Evolutionary conservation across 30 jellyfish, hydroid and myxozoan genomes (phyloP).

Genomic region (Turritopsis rubra): DNA sequence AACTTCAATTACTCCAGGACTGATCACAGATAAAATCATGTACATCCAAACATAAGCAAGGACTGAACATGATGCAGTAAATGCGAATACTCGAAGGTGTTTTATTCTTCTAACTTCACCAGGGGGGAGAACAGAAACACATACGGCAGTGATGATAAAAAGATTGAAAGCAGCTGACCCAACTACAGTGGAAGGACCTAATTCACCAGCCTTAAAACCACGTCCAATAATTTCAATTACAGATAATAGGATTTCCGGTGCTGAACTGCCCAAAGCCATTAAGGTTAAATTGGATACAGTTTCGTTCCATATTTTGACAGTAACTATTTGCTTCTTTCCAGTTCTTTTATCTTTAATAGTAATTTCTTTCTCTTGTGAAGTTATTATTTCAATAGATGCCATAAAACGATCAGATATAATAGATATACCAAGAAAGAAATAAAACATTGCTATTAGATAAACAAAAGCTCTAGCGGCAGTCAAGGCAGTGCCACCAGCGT

Average conservation of each 20-base stretch:
- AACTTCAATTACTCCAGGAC: slow-evolving; percentile 88
- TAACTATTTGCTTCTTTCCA: slow-evolving; percentile 73
- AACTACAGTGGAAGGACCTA: slow-evolving; percentile 97
- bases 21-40: slow-evolving; percentile 68
- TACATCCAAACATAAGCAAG: slow-evolving; percentile 97
- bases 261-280: slow-evolving; percentile 98
- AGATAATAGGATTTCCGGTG: slow-evolving; percentile 95
- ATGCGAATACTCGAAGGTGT: slow-evolving; percentile 89
- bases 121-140: slow-evolving; percentile 87
- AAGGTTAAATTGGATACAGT: slow-evolving; percentile 93
- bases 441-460: slow-evolving; percentile 80
- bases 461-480: slow-evolving; percentile 91
- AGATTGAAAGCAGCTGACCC: slow-evolving; percentile 99
- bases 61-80: slow-evolving; percentile 83
- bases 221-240: slow-evolving; percentile 90
- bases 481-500: slow-evolving; percentile 49
- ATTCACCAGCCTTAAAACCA: slow-evolving; percentile 90
- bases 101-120: slow-evolving; percentile 92
- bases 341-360: slow-evolving; percentile 87
- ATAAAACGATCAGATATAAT: slow-evolving; percentile 95
- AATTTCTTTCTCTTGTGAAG: slow-evolving; percentile 96
- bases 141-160: slow-evolving; percentile 92
- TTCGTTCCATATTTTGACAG: slow-evolving; percentile 97
- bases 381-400: slow-evolving; percentile 96
- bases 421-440: slow-evolving; percentile 95